Conservation (phyloP, 2,797 vertebrate species). For the Chloroceryle inda region DNA sequence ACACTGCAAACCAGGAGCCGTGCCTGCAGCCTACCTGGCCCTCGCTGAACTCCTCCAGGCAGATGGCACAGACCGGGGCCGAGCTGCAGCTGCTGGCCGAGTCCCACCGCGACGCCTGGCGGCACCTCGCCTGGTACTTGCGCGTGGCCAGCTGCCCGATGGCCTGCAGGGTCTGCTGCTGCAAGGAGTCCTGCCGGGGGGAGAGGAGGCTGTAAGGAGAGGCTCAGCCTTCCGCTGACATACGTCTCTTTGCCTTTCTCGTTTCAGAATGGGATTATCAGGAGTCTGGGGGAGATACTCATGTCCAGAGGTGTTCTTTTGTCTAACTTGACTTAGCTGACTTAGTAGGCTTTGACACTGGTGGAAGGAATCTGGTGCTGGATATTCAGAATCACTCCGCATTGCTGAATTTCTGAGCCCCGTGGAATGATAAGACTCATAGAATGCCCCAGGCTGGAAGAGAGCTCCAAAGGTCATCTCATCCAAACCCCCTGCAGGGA, state of each 20-base stretch:
- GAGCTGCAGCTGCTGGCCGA: constrained; percentile 94
- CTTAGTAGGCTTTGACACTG: not conserved
- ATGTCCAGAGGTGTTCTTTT: not conserved
- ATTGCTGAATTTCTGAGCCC: not conserved
- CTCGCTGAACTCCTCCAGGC: constrained; percentile 96
- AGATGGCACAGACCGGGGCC: constrained; percentile 92
- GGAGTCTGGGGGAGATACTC: fast-evolving
- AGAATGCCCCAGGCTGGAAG: too few species aligned
- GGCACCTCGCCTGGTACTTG: constrained; percentile 85
- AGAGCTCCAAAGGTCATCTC: too few species aligned
- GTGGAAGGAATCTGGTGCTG: not conserved
- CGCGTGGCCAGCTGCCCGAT: constrained; percentile 91
- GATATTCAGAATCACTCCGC: not conserved
- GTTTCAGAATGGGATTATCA: not conserved
- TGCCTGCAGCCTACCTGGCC: constrained; percentile 88
- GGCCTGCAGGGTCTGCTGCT: constrained; percentile 92
- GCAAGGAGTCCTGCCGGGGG: constrained; percentile 87
- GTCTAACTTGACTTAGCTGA: not conserved
- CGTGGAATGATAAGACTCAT: not conserved
- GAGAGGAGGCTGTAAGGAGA: not conserved
- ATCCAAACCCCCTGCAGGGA: too few species aligned
- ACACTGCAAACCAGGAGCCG: fast-evolving
- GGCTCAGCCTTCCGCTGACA: not conserved
- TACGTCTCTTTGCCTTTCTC: fast-evolving
- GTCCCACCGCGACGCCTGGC: constrained; percentile 80